Evolutionary conservation across 1,140 invertebrate genomes (phyloP).

Genomic region (Anoplolepis gracilipes): DNA sequence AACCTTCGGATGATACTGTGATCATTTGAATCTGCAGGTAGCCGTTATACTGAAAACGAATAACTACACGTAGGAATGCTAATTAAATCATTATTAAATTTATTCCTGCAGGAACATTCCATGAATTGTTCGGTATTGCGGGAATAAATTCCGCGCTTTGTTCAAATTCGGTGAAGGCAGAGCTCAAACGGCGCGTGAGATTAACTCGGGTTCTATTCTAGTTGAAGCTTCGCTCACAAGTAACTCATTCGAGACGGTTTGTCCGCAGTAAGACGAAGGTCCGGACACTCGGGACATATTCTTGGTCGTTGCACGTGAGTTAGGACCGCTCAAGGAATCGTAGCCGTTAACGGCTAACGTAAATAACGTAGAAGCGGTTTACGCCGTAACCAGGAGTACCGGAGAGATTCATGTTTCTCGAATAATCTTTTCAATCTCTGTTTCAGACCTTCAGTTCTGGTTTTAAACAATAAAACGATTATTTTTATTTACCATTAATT

Average conservation of each 20-base stretch:
- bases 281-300: slow-evolving; percentile 82
- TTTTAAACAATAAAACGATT: not conserved
- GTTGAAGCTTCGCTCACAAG: slow-evolving; percentile 62
- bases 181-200: slow-evolving; percentile 39
- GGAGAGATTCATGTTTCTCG: not conserved
- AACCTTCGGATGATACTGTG: slow-evolving; percentile 20
- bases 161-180: slow-evolving; percentile 37
- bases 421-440: not conserved
- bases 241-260: slow-evolving; percentile 75
- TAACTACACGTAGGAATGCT: slow-evolving; percentile 51
- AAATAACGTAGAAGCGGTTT: slow-evolving; percentile 79
- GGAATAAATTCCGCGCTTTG: slow-evolving; percentile 57
- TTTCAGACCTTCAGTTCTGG: not conserved
- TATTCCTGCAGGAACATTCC: slow-evolving; percentile 43
- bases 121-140: slow-evolving; percentile 51
- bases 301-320: slow-evolving; percentile 80
- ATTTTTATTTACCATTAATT: not conserved
- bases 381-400: slow-evolving; percentile 23
- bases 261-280: slow-evolving; percentile 81
- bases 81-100: slow-evolving; percentile 64
- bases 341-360: slow-evolving; percentile 72
- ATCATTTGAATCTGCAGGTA: slow-evolving; percentile 36
- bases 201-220: slow-evolving; percentile 43
- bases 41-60: slow-evolving; percentile 25
- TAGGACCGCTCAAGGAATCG: slow-evolving; percentile 78